Base-by-base conservation (phyloP, 2,888 invertebrate species). In the Tupiocoris notatus region DNA sequence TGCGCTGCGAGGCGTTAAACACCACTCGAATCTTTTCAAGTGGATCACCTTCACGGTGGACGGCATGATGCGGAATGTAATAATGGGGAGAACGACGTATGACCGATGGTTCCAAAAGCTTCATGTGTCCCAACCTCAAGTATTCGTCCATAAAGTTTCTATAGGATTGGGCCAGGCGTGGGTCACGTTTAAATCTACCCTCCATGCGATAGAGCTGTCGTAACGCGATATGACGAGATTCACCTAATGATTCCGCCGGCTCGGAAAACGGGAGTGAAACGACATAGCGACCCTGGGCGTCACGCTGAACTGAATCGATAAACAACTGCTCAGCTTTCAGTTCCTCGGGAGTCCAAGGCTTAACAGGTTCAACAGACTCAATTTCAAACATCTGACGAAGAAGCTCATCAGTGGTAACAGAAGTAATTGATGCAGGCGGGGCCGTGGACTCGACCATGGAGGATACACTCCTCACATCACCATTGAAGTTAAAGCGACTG, bases 111-210 rank as follows among this genome's bases (percentile, higher is more conserved):
- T 18, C 17, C 2, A 59, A 16, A 2, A 22, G 39, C 1, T 18
- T 23, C 68, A 68, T 54, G 16, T 78, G 76, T 23, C 78, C 76
- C 2, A 77, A 22, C n/a, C 24, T 39, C 6, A 63, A 18, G 58
- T 78, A 78, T 57, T 78, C 78, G 2, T 3, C 21, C 77, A 78
- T 73, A 54, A 67, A 78, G 12, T 74, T 16, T 12, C 9, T 12
- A 22, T 77, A 78, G 6, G 59, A n/a, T 0, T 7, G 0, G 1
- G 20, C 18, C 16, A 71, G 9, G 12, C 23, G 39, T 18, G 67
- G 21, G 23, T 76, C 54, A 3, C 59, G 66, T 39, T 25, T n/a
- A 1, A 76, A 16, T 12, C 24, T 3, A 17, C 6, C 62, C 20
- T 76, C 76, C 23, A 70, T 2, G 12, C 39, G n/a, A n/a, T n/a